Evolutionary conservation across 2,888 invertebrate genomes (phyloP).

Genomic region (Nephrocerus scutellatus): DNA sequence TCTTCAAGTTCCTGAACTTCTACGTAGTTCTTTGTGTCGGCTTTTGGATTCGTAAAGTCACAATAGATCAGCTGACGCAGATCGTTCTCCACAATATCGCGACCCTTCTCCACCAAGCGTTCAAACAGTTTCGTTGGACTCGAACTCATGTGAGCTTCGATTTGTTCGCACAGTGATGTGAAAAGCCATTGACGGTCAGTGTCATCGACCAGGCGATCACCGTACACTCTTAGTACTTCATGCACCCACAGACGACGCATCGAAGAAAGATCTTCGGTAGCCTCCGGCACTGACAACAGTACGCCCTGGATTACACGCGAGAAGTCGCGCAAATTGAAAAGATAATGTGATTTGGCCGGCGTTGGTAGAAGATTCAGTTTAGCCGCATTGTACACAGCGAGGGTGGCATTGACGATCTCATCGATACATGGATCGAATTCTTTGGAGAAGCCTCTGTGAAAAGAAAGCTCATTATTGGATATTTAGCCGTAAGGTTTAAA

Average conservation of each 20-base stretch:
- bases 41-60: conserved; percentile 92
- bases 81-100: conserved; percentile 65
- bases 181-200: conserved; percentile 76
- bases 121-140: conserved; percentile 64
- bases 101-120: conserved; percentile 51
- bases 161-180: conserved; percentile 58
- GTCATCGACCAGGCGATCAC: conserved; percentile 85
- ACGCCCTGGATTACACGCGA: conserved; percentile 90
- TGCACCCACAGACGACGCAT: conserved; percentile 94
- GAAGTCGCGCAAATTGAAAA: conserved; percentile 91
- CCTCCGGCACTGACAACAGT: conserved; percentile 84
- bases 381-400: conserved; percentile 80
- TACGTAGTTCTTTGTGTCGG: conserved; percentile 78
- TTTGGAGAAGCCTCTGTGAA: conserved; percentile 76
- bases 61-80: conserved; percentile 84
- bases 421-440: conserved; percentile 90
- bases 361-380: conserved; percentile 79
- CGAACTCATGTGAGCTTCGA: conserved; percentile 55
- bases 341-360: conserved; percentile 88
- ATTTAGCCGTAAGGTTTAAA: neutral
- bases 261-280: conserved; percentile 73
- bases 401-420: conserved; percentile 77
- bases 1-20: conserved; percentile 80
- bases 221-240: conserved; percentile 85
- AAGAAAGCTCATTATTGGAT: conserved; percentile 28